Evolutionary conservation across 1,140 invertebrate genomes (phyloP), one percentile per base, ranked within the genome.

Genomic region (Leptopilina boulardi): DNA sequence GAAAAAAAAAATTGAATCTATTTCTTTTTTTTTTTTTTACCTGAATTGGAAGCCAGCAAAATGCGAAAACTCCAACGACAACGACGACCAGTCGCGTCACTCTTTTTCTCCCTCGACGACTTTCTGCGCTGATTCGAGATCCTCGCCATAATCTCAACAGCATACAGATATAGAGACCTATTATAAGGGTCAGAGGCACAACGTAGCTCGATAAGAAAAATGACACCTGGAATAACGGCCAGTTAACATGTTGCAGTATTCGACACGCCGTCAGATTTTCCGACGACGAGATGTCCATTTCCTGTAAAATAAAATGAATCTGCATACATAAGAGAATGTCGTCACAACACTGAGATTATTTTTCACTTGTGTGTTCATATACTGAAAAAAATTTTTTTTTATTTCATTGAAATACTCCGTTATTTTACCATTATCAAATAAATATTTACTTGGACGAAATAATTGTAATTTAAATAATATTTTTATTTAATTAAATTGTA

Each of bases 1-100:
- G n/a, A n/a, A n/a, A 38, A 6, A 38, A 38, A 38, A 38, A 38
- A 38, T 6, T 38, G 26, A 30, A 38, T 38, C 9, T 38, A 38
- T 38, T 38, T 0, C 4, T n/a, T 8, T 30, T 30, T 8, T 66
- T 4, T 4, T n/a, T 73, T 73, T 47, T 74, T 30, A 97, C 95
- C 92, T 98, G 98, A 85, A 99, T 96, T 1, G 98, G 98, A 83
- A 96, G 95, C 98, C 98, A 99, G 91, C 98, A 99, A 42, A 98
- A 92, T 10, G 98, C 98, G 89, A 99, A 99, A 38, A 98, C 97
- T 21, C 97, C 94, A 0, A 99, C 97, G 15, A 99, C 97, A 21
- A 98, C 95, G 44, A 98, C 93, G 8, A 99, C 97, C 94, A 99
- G 96, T 77, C 96, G 92, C 0, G 98, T 99, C 0, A 98, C 98